Evolutionary conservation across 2,888 invertebrate species (phyloP), one percentile per base, ranked within the genome.

Genomic region (Charanyca ferruginea): DNA sequence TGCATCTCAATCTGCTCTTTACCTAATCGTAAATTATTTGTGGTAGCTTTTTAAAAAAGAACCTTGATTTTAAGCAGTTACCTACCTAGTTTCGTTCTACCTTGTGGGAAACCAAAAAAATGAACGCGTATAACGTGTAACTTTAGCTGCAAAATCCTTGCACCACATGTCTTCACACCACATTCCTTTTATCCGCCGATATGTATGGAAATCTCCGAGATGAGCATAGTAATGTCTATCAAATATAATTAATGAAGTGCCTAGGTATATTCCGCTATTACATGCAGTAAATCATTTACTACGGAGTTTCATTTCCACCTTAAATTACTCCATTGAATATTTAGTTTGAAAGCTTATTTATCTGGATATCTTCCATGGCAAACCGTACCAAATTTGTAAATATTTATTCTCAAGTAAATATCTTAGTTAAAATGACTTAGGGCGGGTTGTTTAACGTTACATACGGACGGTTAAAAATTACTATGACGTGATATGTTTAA

Each of bases 131-230:
- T 32, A 32, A 32, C 32, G 8, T 7, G 16, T 5, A 16, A 38
- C 16, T 38, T 38, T 1, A 38, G 13, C 9, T 38, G 38, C 38
- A 38, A 3, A 38, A 38, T 38, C 38, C 7, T 3, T 32, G 1
- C 3, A 22, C 28, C 28, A 11, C 58, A 71, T 49, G 18, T 8
- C 22, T 54, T 38, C 28, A 59, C 49, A 28, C 35, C 35, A 23
- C 41, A 22, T 51, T 35, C 49, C 22, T 32, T 11, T 47, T 47
- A 42, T 47, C 41, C 8, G 13, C 18, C 18, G 23, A 70, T 61
- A 42, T 16, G 18, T 61, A 75, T 69, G 72, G 52, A 72, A 72
- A 72, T 76, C 51, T 52, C 51, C 47, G 28, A 23, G 35, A 41
- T 52, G 42, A 23, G 25, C 51, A 42, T 57, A 42, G 6, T 45